These are phyloP conservation scores for Spizella passerina DNA, from an alignment of 2,797 vertebrate genomes.

Conservation along the genomic window DNA sequence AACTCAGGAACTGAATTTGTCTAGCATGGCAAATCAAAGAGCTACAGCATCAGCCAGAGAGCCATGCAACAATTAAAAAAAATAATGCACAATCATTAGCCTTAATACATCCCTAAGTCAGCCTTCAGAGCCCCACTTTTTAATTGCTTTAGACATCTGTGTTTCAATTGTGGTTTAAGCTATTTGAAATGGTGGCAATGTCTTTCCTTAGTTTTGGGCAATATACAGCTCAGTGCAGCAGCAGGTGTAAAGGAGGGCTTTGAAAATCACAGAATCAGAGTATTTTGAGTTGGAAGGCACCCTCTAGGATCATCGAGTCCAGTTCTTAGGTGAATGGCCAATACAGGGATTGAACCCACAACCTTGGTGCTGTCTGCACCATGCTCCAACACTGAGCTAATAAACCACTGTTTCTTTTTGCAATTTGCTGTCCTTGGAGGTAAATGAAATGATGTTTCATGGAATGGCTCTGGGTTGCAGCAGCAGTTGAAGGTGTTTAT, in stretches of 20 bases:
- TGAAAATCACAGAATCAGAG: not conserved
- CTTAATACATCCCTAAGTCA: not conserved
- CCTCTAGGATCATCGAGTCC: not conserved
- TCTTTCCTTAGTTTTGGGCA: not conserved
- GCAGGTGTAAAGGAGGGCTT: not conserved
- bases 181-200: not conserved
- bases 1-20: not conserved
- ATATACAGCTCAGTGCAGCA: not conserved
- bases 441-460: not conserved
- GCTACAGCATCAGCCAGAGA: not conserved
- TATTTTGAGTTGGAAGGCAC: not conserved
- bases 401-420: not conserved
- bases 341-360: not conserved
- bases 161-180: not conserved
- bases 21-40: not conserved
- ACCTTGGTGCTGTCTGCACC: not conserved
- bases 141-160: not conserved
- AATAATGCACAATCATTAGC: not conserved
- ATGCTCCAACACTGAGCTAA: not conserved
- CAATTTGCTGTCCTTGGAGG: not conserved
- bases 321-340: not conserved
- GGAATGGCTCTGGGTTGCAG: not conserved
- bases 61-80: not conserved
- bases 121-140: not conserved
- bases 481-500: not conserved